A percentile compares a stretch with the other conserved stretches of the same genome.
Conservation (phyloP, 2,113 vertebrate species). For the Pangasianodon gigas region DNA sequence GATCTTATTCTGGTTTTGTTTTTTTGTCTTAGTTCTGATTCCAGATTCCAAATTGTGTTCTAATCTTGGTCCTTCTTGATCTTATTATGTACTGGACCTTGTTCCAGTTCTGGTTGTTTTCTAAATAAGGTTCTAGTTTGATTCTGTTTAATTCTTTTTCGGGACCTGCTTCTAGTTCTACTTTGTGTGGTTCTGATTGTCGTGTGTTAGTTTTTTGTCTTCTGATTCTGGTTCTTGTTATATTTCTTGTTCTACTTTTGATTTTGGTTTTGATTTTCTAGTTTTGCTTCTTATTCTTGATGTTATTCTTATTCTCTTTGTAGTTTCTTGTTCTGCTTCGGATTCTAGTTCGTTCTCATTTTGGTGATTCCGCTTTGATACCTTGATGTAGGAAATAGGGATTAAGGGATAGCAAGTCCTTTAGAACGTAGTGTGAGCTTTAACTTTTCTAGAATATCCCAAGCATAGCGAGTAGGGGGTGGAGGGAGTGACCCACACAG, state of each 20-base stretch:
- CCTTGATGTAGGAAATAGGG: not conserved
- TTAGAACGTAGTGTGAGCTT: not conserved
- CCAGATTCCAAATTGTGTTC: not conserved
- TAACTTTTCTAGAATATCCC: not conserved
- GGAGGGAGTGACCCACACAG: not conserved
- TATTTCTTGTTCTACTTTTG: not conserved
- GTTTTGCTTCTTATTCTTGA: not conserved
- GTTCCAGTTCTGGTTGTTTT: not conserved
- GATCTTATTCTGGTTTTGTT: not conserved
- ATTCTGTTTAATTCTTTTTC: not conserved
- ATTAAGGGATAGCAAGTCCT: not conserved
- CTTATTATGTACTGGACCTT: not conserved
- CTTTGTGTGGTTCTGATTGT: not conserved
- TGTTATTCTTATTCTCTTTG: not conserved
- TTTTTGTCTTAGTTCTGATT: not conserved
- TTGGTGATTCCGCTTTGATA: not conserved
- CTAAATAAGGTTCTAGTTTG: not conserved
- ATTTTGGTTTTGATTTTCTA: not conserved
- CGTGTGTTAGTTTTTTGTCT: not conserved
- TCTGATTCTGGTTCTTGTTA: not conserved
- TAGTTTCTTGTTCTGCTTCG: not conserved
- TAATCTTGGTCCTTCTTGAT: not conserved
- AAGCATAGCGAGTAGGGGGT: no score
- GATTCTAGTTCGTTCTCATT: not conserved
- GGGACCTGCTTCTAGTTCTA: not conserved